Percentiles rank a stretch among this genome's conserved stretches.
Conservation (phyloP, 2,113 vertebrate species). For the Polypterus senegalus region DNA sequence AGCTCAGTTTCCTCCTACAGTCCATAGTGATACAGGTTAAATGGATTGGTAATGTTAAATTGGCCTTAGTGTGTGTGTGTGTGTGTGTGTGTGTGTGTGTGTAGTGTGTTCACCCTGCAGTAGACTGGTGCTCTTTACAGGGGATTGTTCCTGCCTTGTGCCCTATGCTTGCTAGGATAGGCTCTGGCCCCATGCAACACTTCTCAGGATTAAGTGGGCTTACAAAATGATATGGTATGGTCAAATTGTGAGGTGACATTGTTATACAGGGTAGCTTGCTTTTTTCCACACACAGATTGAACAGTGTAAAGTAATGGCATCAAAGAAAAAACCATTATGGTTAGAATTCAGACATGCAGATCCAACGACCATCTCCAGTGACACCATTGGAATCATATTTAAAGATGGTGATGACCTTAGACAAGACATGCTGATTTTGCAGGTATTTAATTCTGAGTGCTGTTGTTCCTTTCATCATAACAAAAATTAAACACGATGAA, state of each 20-base stretch:
- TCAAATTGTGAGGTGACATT: background rate
- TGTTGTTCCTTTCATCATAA: too few species aligned
- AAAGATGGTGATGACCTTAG: conserved; percentile 93
- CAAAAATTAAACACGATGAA: too few species aligned
- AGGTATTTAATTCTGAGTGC: conserved; percentile 47
- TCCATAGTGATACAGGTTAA: too few species aligned
- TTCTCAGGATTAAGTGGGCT: background rate
- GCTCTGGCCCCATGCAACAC: background rate
- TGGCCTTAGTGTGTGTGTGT: too few species aligned
- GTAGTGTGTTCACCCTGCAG: too few species aligned
- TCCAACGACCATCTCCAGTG: conserved; percentile 75
- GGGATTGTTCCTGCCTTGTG: too few species aligned
- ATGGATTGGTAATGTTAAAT: too few species aligned
- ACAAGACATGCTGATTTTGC: conserved; percentile 96
- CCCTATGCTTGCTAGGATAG: too few species aligned
- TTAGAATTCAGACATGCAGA: conserved; percentile 91
- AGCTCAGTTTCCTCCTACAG: background rate
- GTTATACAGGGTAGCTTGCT: background rate
- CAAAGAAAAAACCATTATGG: conserved; percentile 96
- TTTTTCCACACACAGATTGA: conserved; percentile 61
- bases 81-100: too few species aligned
- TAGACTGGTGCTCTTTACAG: too few species aligned
- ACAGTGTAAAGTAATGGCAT: conserved; percentile 97
- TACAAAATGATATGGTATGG: background rate
- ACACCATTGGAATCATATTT: conserved; percentile 94